Conservation (phyloP, 2,113 vertebrate species). For the Haemorhous mexicanus region DNA sequence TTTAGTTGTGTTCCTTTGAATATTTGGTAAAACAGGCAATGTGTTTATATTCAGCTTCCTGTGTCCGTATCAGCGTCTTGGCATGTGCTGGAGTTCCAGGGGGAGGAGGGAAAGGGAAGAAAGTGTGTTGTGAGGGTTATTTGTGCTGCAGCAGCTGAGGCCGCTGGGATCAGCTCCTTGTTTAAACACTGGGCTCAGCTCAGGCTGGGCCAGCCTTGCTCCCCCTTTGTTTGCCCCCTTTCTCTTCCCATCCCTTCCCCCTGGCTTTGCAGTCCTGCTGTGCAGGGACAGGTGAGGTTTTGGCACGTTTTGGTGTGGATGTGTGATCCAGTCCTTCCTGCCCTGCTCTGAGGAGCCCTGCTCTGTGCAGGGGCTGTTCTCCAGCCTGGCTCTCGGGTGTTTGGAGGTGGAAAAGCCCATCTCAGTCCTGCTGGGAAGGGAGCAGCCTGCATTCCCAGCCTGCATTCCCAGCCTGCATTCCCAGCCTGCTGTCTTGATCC, state of each 20-base stretch:
- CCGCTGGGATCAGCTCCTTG: neutral
- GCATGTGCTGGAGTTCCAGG: neutral
- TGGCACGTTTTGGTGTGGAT: neutral
- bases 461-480: neutral
- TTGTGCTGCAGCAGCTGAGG: neutral
- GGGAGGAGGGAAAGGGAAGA: neutral
- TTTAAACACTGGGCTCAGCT: neutral
- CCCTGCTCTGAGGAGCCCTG: fast-evolving
- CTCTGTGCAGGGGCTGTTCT: fast-evolving
- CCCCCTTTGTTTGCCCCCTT: neutral
- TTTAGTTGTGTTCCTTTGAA: neutral
- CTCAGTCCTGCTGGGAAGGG: neutral
- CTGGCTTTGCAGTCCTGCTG: neutral
- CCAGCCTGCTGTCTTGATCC: neutral
- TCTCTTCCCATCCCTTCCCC: neutral
- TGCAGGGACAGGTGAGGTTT: neutral
- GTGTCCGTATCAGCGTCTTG: neutral
- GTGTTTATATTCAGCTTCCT: constrained; percentile 44
- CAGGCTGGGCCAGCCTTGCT: neutral
- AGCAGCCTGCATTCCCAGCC: neutral
- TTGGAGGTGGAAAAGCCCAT: neutral
- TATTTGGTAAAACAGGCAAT: neutral
- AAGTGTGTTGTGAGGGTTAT: neutral
- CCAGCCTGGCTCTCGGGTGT: fast-evolving
- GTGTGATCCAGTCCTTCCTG: fast-evolving